Evolutionary conservation across 2,113 vertebrate species (phyloP), one percentile per base, ranked within the genome.

Genomic region (Siniperca knerii): DNA sequence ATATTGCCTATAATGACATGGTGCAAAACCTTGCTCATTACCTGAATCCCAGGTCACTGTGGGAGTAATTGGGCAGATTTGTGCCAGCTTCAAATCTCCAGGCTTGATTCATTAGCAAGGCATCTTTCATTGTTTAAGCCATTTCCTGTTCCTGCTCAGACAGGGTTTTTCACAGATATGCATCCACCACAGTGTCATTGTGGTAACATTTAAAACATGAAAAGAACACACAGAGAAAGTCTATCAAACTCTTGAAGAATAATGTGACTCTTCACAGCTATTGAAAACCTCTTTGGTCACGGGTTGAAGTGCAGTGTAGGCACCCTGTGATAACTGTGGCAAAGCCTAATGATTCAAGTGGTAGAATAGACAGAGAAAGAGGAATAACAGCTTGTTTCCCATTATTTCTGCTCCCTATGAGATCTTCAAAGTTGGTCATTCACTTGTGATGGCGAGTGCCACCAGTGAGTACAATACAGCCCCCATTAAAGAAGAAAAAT

Each of bases 21-120:
- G 74, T 50, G 52, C 66, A 82, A 75, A 83, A 87, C 61, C 79
- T n/a, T 15, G 54, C 75, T 88, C 86, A 86, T 90, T 82, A 86
- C 74, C 84, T 77, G 83, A 84, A 85, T 82, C 76, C 67, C 37
- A 58, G 83, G 88, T 87, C 85, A 86, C 40, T 8, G 76, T 37
- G 76, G 42, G 79, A 86, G 83, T 77, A 87, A 87, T 79, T 87
- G 77, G 77, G 54, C 58, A 64, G 52, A 83, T 79, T 62, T 66
- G 66, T 60, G 65, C 46, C 75, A 66, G 75, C 54, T 89, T 81
- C 81, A 79, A 81, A 89, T 76, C 84, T 54, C 16, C 57, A 2
- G 57, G 48, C 69, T 61, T 6, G 37, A 58, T 68, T 86, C 73
- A 86, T 84, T 81, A 72, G 68, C 29, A n/a, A 60, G 48, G 18